Evolutionary conservation across 2,797 vertebrate genomes (phyloP).

Genomic region (Chaetophractus vellerosus): DNA sequence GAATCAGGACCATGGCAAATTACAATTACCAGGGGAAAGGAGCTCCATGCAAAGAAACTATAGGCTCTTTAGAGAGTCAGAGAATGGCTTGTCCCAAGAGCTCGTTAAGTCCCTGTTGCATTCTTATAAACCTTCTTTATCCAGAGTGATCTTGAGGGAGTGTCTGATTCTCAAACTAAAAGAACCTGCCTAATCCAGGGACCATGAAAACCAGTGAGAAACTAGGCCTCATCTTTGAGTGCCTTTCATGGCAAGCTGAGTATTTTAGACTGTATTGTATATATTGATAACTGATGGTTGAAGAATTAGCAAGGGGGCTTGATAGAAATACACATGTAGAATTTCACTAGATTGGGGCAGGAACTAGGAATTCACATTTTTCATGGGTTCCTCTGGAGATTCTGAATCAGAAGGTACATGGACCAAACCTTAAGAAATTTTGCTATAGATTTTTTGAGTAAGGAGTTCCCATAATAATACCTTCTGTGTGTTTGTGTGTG

Average conservation of each 20-base stretch:
- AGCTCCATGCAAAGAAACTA: background rate
- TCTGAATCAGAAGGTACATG: constrained; percentile 3
- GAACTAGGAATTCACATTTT: background rate
- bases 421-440: background rate
- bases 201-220: background rate
- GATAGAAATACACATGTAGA: background rate
- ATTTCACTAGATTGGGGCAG: background rate
- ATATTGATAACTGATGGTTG: background rate
- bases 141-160: background rate
- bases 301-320: background rate
- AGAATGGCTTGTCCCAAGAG: background rate
- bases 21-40: background rate
- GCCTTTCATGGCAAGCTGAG: background rate
- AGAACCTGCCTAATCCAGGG: background rate
- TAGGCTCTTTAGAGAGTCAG: background rate
- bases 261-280: background rate
- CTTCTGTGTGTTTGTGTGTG: too few species aligned
- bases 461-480: background rate
- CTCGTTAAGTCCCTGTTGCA: background rate
- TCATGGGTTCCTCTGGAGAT: background rate
- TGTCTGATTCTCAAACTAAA: constrained; percentile 28
- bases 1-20: background rate
- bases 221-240: background rate
- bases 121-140: background rate
- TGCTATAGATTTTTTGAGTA: background rate